Base-by-base conservation (phyloP, 2,888 invertebrate species). In the Pachliopta kotzebuea region DNA sequence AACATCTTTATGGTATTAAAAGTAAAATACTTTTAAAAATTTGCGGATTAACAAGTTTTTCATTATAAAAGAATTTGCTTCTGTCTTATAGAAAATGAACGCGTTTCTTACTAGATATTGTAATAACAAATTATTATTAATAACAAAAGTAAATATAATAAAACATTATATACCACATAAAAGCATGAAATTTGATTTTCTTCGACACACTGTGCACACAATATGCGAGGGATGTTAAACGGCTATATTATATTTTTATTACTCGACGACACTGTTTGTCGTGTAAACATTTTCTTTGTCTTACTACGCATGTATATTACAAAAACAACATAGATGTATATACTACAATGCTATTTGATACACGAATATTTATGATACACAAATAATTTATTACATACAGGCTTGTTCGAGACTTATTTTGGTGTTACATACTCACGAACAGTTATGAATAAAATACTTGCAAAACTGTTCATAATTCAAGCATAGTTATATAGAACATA, bases 241-340 rank as follows among this genome's bases (percentile, higher is more conserved):
- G 7, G 45, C 21, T n/a, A 50, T 50, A 59, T 50, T 59, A 52
- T 21, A 52, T 59, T 59, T 59, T 49, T 59, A 29, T 59, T 50
- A 59, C 50, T 59, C 59, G 58, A 17, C 50, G 59, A 59, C 54
- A 54, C 11, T 59, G 59, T 59, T 59, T 59, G 21, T 14, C 20
- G 59, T 26, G 50, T 50, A 59, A 59, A 59, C 50, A 29, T 26
- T 52, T 59, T 59, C 59, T 59, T 59, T 31, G 59, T 59, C 50
- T 50, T 50, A 50, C 29, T 50, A 49, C 59, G 21, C 59, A 26
- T 29, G 49, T 58, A 58, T 50, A 26, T 50, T 59, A 49, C n/a
- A 58, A 21, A 58, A 58, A 58, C 58, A 58, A n/a, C 49, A 58
- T 26, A 58, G 29, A 29, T 24, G 24, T 45, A 58, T 45, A 26